phyloP scores from a whole-genome alignment of 1,140 invertebrate genomes.

The Cydia pomonella region DNA sequence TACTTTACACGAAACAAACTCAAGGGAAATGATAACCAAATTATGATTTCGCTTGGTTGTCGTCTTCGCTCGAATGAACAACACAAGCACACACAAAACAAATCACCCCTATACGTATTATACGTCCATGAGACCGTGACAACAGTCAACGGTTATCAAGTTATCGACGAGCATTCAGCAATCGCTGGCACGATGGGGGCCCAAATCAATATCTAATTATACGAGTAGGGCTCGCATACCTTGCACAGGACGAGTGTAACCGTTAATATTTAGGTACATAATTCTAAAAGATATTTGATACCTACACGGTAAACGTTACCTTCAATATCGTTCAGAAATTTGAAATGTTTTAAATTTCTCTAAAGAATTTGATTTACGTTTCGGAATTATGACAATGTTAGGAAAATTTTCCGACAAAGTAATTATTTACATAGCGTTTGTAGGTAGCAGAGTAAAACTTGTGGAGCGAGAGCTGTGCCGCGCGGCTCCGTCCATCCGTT shows the following conservation, averaged over 20 bases:
- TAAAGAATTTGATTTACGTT: conserved; percentile 42
- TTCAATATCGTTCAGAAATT: conserved; percentile 11
- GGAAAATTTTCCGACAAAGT: conserved; percentile 48
- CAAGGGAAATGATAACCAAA: neutral
- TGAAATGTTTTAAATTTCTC: conserved; percentile 41
- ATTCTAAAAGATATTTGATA: neutral
- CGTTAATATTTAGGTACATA: neutral
- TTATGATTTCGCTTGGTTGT: neutral
- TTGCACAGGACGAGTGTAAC: neutral
- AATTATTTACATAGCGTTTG: conserved; percentile 59
- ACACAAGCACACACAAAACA: conserved; percentile 39
- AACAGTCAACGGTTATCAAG: conserved; percentile 31
- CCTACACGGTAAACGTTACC: neutral
- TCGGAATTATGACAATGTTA: conserved; percentile 38
- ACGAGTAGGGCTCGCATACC: conserved; percentile 6
- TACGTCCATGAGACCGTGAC: conserved; percentile 16
- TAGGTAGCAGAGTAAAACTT: conserved; percentile 45
- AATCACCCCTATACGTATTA: conserved; percentile 10
- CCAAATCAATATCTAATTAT: conserved; percentile 31
- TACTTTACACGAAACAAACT: conserved; percentile 5
- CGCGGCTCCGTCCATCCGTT: conserved; percentile 47
- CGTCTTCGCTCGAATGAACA: conserved; percentile 38
- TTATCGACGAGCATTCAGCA: conserved; percentile 20
- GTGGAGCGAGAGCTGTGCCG: conserved; percentile 37
- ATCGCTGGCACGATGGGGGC: conserved; percentile 14